Evolutionary conservation across 1,140 invertebrate species (phyloP).

Genomic region (Eumeta japonica): DNA sequence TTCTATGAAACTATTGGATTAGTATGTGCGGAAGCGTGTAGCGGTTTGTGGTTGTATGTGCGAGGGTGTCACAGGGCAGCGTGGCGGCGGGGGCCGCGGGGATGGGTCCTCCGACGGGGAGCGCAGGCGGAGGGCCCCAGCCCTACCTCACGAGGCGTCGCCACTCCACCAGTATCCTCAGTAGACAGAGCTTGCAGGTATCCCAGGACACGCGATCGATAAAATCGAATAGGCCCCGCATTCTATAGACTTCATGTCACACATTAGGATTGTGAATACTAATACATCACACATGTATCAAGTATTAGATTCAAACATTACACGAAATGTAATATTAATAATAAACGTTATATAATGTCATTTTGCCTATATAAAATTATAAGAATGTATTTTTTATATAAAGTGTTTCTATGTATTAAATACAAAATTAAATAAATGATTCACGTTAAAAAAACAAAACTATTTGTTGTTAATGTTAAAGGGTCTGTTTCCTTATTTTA

Average conservation of each 20-base stretch:
- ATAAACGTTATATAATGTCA: background rate
- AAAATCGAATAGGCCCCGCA: slow-evolving; percentile 1
- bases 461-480: too few species aligned
- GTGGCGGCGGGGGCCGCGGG: background rate
- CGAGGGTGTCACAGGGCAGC: background rate
- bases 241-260: background rate
- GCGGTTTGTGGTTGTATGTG: background rate
- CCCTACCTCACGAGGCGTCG: slow-evolving; percentile 68
- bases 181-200: slow-evolving; percentile 63
- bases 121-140: slow-evolving; percentile 28
- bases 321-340: background rate
- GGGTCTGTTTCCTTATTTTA: too few species aligned
- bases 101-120: too few species aligned
- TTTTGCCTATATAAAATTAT: background rate
- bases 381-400: too few species aligned
- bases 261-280: too few species aligned
- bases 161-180: slow-evolving; percentile 67
- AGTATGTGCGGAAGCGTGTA: too few species aligned
- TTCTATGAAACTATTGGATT: too few species aligned
- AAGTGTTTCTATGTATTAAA: too few species aligned
- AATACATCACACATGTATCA: too few species aligned
- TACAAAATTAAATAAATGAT: too few species aligned
- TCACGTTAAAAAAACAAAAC: too few species aligned
- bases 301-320: too few species aligned
- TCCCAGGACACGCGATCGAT: slow-evolving; percentile 4